Evolutionary conservation across 2,113 vertebrate genomes (phyloP).

Genomic region (Crotalus viridis): DNA sequence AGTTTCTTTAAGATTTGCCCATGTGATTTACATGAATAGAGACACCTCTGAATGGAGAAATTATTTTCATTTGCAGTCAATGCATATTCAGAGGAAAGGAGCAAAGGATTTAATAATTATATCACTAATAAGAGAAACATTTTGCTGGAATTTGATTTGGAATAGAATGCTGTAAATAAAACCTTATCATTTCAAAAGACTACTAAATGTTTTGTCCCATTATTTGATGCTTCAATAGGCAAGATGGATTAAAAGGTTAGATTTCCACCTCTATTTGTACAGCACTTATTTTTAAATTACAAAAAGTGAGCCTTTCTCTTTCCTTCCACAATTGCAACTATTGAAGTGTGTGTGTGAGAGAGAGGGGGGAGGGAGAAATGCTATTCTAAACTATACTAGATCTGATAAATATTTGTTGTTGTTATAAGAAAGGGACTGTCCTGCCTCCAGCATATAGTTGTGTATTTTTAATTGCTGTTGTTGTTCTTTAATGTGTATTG

Average conservation of each 20-base stretch:
- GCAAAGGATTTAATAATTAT: constrained; percentile 57
- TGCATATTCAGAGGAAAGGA: constrained; percentile 58
- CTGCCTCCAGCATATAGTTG: not conserved
- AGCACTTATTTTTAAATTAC: constrained; percentile 33
- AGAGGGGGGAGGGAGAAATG: too few relatives aligned
- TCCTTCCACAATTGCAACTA: not conserved
- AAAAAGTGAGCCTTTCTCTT: not conserved
- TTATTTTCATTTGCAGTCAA: constrained; percentile 60
- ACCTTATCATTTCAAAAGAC: constrained; percentile 40
- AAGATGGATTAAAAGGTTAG: constrained; percentile 35
- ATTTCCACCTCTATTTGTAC: constrained; percentile 29
- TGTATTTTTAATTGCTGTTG: not conserved
- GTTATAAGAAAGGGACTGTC: not conserved
- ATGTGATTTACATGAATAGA: constrained; percentile 57
- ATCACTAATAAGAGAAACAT: constrained; percentile 61
- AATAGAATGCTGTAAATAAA: constrained; percentile 61
- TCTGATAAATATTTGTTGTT: not conserved
- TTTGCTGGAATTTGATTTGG: constrained; percentile 54
- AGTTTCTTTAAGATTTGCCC: constrained; percentile 66
- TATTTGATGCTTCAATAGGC: constrained; percentile 35
- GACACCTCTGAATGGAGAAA: constrained; percentile 49
- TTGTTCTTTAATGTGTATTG: not conserved
- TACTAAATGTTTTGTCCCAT: constrained; percentile 42
- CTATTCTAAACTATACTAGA: not conserved
- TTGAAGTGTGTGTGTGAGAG: not conserved